phyloP scores from a whole-genome alignment of 2,888 invertebrate species.

The Phortica okadai region DNA sequence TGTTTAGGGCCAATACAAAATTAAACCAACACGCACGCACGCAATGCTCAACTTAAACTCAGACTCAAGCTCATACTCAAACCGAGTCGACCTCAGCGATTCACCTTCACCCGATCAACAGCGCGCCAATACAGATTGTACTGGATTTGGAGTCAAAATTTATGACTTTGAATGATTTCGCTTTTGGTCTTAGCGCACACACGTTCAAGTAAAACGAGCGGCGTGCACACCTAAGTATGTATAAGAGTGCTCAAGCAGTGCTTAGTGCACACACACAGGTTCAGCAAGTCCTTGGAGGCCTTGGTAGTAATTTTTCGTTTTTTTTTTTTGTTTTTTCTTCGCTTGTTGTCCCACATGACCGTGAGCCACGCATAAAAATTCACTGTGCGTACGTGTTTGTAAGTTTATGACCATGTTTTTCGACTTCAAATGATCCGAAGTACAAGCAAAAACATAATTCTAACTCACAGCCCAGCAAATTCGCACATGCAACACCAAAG shows the following conservation, averaged over 20 bases:
- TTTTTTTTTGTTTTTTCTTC: too few relatives aligned
- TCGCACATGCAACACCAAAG: background rate
- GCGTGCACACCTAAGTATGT: background rate
- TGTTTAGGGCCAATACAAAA: conserved; percentile 3
- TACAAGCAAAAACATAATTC: conserved; percentile 14
- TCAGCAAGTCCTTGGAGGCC: conserved; percentile 1
- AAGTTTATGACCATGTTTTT: conserved; percentile 31
- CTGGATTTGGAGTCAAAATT: conserved; percentile 26
- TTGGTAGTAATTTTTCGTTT: background rate
- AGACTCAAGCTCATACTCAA: too few relatives aligned
- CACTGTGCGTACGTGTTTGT: conserved; percentile 31
- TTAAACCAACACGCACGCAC: background rate
- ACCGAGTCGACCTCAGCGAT: background rate
- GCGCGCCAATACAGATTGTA: conserved; percentile 1
- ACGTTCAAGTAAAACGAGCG: background rate
- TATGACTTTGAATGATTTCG: conserved; percentile 27
- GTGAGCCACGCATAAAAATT: conserved; percentile 28
- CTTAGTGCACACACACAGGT: conserved; percentile 2
- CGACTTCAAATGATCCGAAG: conserved; percentile 22
- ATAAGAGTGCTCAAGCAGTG: conserved; percentile 13
- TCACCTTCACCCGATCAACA: background rate
- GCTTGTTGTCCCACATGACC: background rate
- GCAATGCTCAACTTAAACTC: background rate
- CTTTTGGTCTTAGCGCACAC: background rate
- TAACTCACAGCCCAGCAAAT: background rate